phyloP scores from a whole-genome alignment of 2,113 vertebrate species.

The Delphinapterus leucas region DNA sequence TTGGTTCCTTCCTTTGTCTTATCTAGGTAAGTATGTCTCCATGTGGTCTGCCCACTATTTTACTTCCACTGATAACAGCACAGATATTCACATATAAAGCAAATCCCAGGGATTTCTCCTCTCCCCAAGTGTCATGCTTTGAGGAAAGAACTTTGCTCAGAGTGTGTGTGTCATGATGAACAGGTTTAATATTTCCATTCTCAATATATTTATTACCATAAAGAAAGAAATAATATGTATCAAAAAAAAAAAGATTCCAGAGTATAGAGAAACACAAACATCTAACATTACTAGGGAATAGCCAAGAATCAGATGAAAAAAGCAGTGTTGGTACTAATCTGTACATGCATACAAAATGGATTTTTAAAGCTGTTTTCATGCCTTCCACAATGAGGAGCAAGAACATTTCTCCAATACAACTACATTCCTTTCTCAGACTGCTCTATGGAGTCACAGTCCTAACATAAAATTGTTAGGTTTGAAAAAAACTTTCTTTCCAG shows the following conservation, averaged over 20 bases:
- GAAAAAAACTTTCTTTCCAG: not conserved
- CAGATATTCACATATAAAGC: not conserved
- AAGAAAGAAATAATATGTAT: not conserved
- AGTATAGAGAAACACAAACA: not conserved
- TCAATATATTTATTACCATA: not conserved
- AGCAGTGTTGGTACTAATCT: not conserved
- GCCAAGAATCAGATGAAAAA: conserved; percentile 20
- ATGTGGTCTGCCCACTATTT: not conserved
- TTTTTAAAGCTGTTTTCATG: not conserved
- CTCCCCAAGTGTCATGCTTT: not conserved
- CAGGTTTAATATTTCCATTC: not conserved
- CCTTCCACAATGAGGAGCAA: not conserved
- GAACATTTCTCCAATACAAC: not conserved
- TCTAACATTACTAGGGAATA: conserved; percentile 49
- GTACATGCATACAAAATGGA: not conserved
- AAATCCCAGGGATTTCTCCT: not conserved
- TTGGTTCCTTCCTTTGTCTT: not conserved
- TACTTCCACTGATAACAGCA: not conserved
- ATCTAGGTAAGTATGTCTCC: not conserved
- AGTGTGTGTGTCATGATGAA: not conserved
- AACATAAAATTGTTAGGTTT: not conserved
- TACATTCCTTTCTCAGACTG: not conserved
- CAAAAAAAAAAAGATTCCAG: not conserved
- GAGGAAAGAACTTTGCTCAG: not conserved
- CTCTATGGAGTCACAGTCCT: not conserved